These are phyloP conservation scores for Lophotis ruficrista DNA, from an alignment of 2,113 vertebrate genomes.

Conservation along the genomic window DNA sequence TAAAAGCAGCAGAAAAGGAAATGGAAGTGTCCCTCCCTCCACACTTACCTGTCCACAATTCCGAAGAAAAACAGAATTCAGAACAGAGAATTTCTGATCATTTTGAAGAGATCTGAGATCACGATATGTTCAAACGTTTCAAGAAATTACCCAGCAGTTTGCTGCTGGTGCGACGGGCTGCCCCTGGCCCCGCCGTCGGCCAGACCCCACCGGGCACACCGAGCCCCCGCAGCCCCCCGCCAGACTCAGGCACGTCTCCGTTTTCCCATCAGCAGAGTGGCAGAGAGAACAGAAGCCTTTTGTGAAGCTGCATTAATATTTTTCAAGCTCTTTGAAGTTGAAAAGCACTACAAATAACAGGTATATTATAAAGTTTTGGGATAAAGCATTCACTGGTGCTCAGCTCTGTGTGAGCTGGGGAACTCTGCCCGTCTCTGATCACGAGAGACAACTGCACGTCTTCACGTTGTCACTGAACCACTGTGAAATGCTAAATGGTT, in stretches of 20 bases:
- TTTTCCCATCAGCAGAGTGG: no score
- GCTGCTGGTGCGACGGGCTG: background rate
- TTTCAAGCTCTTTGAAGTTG: slow-evolving; percentile 40
- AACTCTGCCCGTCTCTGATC: slow-evolving; percentile 32
- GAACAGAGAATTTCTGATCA: background rate
- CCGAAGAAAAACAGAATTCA: background rate
- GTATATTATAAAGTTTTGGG: background rate
- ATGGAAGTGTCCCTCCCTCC: background rate
- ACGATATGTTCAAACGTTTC: rapidly evolving
- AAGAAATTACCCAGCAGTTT: background rate
- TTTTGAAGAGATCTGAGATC: background rate
- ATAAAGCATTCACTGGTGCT: background rate
- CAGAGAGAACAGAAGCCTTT: slow-evolving; percentile 1
- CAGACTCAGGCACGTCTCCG: background rate
- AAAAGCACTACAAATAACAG: slow-evolving; percentile 45
- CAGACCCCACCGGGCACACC: rapidly evolving
- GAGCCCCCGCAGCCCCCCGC: background rate
- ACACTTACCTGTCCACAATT: rapidly evolving
- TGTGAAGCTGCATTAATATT: slow-evolving; percentile 10
- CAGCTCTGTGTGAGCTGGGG: background rate
- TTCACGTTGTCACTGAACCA: slow-evolving; percentile 7
- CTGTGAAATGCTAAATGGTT: slow-evolving; percentile 35
- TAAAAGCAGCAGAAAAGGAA: background rate
- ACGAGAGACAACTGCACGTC: slow-evolving; percentile 11
- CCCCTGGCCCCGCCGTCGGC: rapidly evolving